Percentiles rank a stretch among this genome's conserved stretches.
phyloP scores from a whole-genome alignment of 2,888 invertebrate genomes.

The Saturnia pavonia region DNA sequence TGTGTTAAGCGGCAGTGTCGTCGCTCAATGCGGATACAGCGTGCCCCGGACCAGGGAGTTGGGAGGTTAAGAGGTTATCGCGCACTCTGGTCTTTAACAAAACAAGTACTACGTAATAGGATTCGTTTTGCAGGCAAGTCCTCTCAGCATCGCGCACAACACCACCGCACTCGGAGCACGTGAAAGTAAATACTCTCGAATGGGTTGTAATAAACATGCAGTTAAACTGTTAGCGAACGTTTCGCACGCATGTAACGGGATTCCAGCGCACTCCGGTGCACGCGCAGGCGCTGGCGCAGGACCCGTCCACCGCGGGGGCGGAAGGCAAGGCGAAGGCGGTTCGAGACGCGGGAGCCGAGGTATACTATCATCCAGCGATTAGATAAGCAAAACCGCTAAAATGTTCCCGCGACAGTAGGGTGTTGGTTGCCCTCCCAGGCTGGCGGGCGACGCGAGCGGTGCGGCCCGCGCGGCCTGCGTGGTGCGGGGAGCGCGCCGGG shows the following conservation, averaged over 20 bases:
- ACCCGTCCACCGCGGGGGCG: neutral
- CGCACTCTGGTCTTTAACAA: too few relatives aligned
- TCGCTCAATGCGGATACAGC: too few relatives aligned
- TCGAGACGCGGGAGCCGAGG: slow-evolving; percentile 43
- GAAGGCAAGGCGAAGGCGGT: slow-evolving; percentile 4
- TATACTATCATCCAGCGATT: slow-evolving; percentile 66
- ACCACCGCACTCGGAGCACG: neutral
- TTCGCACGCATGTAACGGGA: neutral
- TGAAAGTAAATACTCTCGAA: neutral
- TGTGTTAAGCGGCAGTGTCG: too few relatives aligned
- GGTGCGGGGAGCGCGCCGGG: slow-evolving; percentile 22
- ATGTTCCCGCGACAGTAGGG: slow-evolving; percentile 54
- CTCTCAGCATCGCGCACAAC: neutral
- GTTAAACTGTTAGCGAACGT: neutral
- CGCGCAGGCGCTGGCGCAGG: neutral
- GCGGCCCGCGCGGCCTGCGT: slow-evolving; percentile 22
- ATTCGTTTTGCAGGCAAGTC: neutral
- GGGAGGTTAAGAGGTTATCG: too few relatives aligned
- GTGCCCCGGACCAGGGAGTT: too few relatives aligned
- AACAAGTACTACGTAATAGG: neutral
- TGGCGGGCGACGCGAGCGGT: slow-evolving; percentile 26
- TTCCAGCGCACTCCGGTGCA: neutral
- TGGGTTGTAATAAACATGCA: neutral
- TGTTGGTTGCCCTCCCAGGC: slow-evolving; percentile 47
- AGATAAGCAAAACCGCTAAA: slow-evolving; percentile 65